Evolutionary conservation across 2,888 invertebrate genomes (phyloP).

Genomic region (Frankliniella intonsa): DNA sequence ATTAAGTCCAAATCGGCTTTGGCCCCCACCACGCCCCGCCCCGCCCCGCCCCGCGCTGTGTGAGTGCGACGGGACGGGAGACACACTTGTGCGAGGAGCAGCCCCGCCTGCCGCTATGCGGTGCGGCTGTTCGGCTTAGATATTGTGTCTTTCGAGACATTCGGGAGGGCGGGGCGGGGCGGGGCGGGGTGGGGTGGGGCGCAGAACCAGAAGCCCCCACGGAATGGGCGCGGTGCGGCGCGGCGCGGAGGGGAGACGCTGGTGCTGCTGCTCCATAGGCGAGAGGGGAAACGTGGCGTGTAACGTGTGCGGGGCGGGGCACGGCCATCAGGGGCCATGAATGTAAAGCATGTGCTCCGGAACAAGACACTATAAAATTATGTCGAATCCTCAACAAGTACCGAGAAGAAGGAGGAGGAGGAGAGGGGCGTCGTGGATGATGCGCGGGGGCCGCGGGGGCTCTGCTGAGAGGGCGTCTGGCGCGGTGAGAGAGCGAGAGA

Average conservation of each 20-base stretch:
- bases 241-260: not conserved
- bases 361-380: conserved; percentile 27
- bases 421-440: not conserved
- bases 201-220: not conserved
- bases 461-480: not conserved
- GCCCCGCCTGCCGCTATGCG: not conserved
- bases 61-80: not conserved
- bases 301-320: not conserved
- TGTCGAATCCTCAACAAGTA: conserved; percentile 26
- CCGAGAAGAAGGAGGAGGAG: not conserved
- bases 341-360: conserved; percentile 26
- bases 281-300: not conserved
- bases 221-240: not conserved
- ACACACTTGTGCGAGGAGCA: not conserved
- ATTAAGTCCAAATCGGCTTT: not conserved
- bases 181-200: not conserved
- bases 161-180: not conserved
- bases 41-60: not conserved
- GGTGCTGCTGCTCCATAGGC: too few relatives aligned
- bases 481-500: not conserved
- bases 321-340: not conserved
- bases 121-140: not conserved
- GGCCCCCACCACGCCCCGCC: not conserved
- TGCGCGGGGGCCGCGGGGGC: not conserved
- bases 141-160: not conserved